A percentile compares a stretch with the other conserved stretches of the same genome.
phyloP scores from a whole-genome alignment of 1,140 invertebrate genomes.

The Trigoniulus corallinus region DNA sequence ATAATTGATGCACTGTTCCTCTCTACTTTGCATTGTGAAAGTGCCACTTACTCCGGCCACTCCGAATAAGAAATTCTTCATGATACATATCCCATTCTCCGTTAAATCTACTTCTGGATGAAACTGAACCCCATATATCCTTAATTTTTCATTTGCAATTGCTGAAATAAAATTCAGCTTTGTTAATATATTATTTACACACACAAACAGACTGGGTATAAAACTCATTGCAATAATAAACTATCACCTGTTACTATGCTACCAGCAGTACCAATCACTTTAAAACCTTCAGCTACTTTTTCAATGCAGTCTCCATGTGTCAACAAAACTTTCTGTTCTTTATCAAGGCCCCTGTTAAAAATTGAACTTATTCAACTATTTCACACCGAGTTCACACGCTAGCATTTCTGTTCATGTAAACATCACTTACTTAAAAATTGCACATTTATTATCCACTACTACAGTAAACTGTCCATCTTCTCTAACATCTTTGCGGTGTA shows the following conservation, averaged over 20 bases:
- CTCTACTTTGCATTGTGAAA: constrained; percentile 74
- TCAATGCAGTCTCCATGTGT: constrained; percentile 96
- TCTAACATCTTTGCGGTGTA: constrained; percentile 62
- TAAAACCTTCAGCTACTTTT: constrained; percentile 70
- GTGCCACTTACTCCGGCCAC: constrained; percentile 68
- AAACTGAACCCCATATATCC: constrained; percentile 94
- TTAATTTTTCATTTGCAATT: constrained; percentile 77
- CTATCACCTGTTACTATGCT: constrained; percentile 53
- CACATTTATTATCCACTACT: constrained; percentile 71
- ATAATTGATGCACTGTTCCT: constrained; percentile 83
- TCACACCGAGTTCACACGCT: background rate
- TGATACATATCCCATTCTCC: constrained; percentile 71
- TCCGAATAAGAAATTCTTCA: constrained; percentile 89
- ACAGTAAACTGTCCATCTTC: constrained; percentile 92
- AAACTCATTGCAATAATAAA: too few relatives aligned
- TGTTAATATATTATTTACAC: too few relatives aligned
- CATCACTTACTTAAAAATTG: constrained; percentile 74
- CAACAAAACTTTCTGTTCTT: constrained; percentile 74
- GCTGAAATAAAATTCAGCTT: constrained; percentile 35
- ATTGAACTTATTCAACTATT: constrained; percentile 5
- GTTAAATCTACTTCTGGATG: constrained; percentile 95
- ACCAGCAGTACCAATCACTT: constrained; percentile 62
- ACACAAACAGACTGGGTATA: too few relatives aligned
- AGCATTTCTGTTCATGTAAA: constrained; percentile 1
- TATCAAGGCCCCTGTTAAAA: constrained; percentile 56